phyloP scores from a whole-genome alignment of 2,113 vertebrate species.

The Salminus brasiliensis region DNA sequence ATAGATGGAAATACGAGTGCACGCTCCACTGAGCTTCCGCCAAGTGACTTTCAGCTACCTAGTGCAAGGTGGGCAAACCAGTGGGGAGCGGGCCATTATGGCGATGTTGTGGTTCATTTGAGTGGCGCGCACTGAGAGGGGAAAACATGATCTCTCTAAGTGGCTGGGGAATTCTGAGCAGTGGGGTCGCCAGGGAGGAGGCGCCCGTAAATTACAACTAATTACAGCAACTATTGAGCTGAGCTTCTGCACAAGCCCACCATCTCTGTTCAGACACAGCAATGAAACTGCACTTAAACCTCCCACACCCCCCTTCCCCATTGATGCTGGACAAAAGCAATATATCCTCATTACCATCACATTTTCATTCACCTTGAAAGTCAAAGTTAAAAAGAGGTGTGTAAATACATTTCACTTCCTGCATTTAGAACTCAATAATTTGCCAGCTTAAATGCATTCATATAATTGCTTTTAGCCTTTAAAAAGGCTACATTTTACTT shows the following conservation, averaged over 20 bases:
- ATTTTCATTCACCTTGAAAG: conserved; percentile 46
- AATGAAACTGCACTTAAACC: conserved; percentile 33
- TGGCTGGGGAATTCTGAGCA: conserved; percentile 72
- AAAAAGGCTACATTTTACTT: background rate
- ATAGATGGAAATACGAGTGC: conserved; percentile 69
- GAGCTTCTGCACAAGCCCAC: conserved; percentile 61
- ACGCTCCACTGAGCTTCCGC: conserved; percentile 68
- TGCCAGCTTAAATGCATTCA: conserved; percentile 26
- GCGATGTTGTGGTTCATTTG: conserved; percentile 75
- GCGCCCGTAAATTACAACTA: conserved; percentile 77
- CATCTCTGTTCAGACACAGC: conserved; percentile 61
- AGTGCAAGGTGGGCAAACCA: conserved; percentile 74
- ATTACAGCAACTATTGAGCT: conserved; percentile 75
- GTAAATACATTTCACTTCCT: conserved; percentile 9
- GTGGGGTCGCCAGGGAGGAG: conserved; percentile 70
- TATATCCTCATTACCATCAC: conserved; percentile 24
- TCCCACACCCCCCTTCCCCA: background rate
- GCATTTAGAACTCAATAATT: conserved; percentile 9
- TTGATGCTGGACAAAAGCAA: background rate
- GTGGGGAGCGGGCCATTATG: conserved; percentile 72
- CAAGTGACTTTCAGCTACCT: conserved; percentile 76
- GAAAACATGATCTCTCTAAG: conserved; percentile 76
- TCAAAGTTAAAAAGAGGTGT: conserved; percentile 28
- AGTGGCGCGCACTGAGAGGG: conserved; percentile 69
- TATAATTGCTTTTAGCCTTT: background rate